These are phyloP conservation scores for Drosophila truncata DNA, from an alignment of 1,140 invertebrate species.

Conservation along the genomic window DNA sequence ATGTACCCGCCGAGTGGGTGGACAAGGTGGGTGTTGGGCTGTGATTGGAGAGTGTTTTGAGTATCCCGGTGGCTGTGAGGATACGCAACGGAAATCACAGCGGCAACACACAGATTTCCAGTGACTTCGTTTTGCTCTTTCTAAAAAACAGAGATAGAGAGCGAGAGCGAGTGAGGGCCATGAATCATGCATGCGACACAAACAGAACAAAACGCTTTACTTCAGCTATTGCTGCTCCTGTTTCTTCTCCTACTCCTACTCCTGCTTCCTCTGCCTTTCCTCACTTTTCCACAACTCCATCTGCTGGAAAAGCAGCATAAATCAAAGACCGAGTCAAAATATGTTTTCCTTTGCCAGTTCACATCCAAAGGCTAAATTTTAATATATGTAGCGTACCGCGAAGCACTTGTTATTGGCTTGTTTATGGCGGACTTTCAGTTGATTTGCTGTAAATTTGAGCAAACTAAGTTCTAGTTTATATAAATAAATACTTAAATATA, in stretches of 20 bases:
- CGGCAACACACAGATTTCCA: slow-evolving; percentile 67
- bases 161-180: slow-evolving; percentile 32
- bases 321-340: slow-evolving; percentile 79
- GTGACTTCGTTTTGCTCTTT: slow-evolving; percentile 56
- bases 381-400: slow-evolving; percentile 25
- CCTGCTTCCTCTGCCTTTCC: not conserved
- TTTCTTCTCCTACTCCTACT: not conserved
- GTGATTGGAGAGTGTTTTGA: not conserved
- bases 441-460: not conserved
- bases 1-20: slow-evolving; percentile 47
- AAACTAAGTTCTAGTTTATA: not conserved
- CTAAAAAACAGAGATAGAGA: slow-evolving; percentile 32
- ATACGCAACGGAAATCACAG: slow-evolving; percentile 70
- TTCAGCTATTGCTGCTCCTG: slow-evolving; percentile 1
- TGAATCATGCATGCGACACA: slow-evolving; percentile 80
- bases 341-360: slow-evolving; percentile 65
- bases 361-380: slow-evolving; percentile 45
- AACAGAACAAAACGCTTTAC: slow-evolving; percentile 65
- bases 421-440: slow-evolving; percentile 34
- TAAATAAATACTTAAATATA: not conserved
- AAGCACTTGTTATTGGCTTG: slow-evolving; percentile 41
- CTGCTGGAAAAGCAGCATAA: slow-evolving; percentile 60
- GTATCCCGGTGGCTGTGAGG: slow-evolving; percentile 4
- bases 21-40: not conserved
- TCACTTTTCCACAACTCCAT: not conserved